Evolutionary conservation across 1,140 invertebrate species (phyloP).

Genomic region (Ephestia elutella): DNA sequence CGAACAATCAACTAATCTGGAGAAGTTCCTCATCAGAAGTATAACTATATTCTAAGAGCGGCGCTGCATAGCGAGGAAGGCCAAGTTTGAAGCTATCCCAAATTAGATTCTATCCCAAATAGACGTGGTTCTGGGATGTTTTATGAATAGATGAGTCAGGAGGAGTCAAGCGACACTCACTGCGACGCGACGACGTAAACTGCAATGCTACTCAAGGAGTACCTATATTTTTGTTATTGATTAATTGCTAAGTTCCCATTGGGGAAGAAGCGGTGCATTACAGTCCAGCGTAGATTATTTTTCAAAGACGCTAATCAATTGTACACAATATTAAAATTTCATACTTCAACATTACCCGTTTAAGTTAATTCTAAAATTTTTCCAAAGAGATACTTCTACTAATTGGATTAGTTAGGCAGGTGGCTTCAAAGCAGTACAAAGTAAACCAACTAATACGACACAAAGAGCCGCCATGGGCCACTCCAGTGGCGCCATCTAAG

Average conservation of each 20-base stretch:
- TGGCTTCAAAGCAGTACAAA: background rate
- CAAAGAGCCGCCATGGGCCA: background rate
- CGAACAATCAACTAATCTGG: background rate
- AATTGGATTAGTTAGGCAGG: background rate
- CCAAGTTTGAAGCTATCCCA: background rate
- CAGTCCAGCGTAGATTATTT: no score
- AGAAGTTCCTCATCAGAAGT: slow-evolving; percentile 1
- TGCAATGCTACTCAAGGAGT: no score
- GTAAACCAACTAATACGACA: background rate
- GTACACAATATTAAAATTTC: no score
- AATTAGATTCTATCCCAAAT: background rate
- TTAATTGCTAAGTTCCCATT: no score
- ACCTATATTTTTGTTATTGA: no score
- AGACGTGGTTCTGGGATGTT: background rate
- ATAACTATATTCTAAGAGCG: background rate
- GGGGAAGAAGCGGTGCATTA: no score
- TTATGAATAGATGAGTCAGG: background rate
- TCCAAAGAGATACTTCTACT: no score
- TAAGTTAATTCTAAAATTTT: no score
- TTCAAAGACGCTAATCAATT: no score
- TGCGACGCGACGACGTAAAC: no score
- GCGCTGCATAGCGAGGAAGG: background rate
- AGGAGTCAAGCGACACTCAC: no score
- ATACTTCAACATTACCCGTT: no score
- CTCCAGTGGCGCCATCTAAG: slow-evolving; percentile 16